These are phyloP conservation scores for Caenorhabditis inopinata DNA, from an alignment of 1,140 invertebrate species.

Conservation along the genomic window DNA sequence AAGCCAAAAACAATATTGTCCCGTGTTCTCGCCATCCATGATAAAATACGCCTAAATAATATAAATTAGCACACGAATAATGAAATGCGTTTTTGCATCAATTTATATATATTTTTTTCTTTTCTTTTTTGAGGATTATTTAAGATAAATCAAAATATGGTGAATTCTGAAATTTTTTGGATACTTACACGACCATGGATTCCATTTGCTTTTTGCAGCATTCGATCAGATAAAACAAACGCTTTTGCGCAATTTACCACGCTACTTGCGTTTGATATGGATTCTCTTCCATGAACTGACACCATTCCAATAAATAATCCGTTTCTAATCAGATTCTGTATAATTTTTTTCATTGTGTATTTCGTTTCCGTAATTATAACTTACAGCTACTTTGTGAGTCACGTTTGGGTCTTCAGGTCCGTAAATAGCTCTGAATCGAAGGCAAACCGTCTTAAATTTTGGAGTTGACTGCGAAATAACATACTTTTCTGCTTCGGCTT, in stretches of 20 bases:
- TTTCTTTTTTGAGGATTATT: no score
- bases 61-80: neutral
- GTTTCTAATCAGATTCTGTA: neutral
- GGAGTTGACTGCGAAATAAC: neutral
- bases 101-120: no score
- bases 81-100: no score
- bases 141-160: no score
- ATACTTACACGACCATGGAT: neutral
- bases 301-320: neutral
- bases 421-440: neutral
- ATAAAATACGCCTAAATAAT: neutral
- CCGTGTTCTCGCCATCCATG: neutral
- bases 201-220: neutral
- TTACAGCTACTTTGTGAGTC: neutral
- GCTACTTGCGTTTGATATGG: neutral
- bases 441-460: neutral
- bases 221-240: neutral
- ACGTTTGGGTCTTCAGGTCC: neutral
- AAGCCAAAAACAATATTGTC: neutral
- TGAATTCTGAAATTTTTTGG: no score
- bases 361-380: neutral
- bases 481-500: neutral
- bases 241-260: neutral
- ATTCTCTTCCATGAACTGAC: neutral
- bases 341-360: no score